Base-by-base conservation (phyloP, 2,113 vertebrate species). In the Parus major region DNA sequence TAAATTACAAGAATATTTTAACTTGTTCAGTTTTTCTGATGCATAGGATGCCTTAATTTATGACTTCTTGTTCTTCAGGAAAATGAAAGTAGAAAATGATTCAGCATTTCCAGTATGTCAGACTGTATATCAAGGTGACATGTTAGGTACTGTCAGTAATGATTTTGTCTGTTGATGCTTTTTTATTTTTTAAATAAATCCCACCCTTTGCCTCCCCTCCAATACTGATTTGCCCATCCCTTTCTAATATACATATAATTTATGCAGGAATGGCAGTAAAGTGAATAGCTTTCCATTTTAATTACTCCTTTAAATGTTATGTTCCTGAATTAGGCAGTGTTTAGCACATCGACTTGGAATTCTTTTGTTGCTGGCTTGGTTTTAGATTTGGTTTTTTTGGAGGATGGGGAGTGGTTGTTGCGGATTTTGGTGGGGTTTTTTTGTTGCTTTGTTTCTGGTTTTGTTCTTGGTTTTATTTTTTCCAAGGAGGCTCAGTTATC, bases 401-500 rank as follows among this genome's bases (percentile, higher is more conserved):
- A n/a, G 27, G 3, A 7, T 15, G 17, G 12, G 5, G 24, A 3
- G 5, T 39, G 23, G 3, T 4, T 39, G n/a, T 23, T 11, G 17
- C 6, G 5, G 8, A 8, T 36, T 55, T 72, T 5, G 7, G 42
- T 42, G 36, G 12, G 1, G 3, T 7, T 20, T 55, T 44, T 29
- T 60, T 24, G 21, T 39, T 75, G 15, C 5, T 35, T 47, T 31
- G 3, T 4, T n/a, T 65, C 61, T 60, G 4, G 17, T 41, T 71
- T 56, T 49, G 14, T 20, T 46, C 10, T 13, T 39, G 6, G 5
- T 64, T 41, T 20, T 49, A 6, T 35, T 12, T 64, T 72, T 63
- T 72, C 23, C 2, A 35, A 52, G 53, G 27, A 86, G 10, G 8
- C 15, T 8, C 42, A 61, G 20, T 35, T 28, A 10, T 23, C 18